phyloP scores from a whole-genome alignment of 2,888 invertebrate species.

The Spodoptera littoralis region DNA sequence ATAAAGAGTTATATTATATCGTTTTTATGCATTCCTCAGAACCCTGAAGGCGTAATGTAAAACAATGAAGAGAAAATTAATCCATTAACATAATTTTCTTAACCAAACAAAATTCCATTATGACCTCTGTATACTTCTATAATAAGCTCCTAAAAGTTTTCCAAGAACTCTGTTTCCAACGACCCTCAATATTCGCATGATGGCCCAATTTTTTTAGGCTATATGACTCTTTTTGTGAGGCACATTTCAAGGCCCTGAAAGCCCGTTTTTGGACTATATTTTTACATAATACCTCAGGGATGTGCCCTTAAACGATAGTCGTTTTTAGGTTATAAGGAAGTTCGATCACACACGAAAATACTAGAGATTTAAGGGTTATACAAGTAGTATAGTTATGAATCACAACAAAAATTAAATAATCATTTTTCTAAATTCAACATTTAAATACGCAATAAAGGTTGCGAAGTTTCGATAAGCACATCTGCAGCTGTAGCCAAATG shows the following conservation, averaged over 20 bases:
- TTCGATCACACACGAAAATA: not conserved
- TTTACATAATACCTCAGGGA: slow-evolving; percentile 17
- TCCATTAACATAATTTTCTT: too few species aligned
- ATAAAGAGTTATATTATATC: too few species aligned
- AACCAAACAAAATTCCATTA: slow-evolving; percentile 8
- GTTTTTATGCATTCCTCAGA: too few species aligned
- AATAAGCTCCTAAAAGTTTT: slow-evolving; percentile 8
- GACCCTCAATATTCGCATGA: slow-evolving; percentile 27
- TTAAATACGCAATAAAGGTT: too few species aligned
- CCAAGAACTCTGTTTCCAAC: slow-evolving; percentile 17
- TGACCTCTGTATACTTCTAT: slow-evolving; percentile 2
- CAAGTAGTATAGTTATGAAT: slow-evolving; percentile 5
- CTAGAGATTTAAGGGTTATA: not conserved
- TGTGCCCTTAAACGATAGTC: slow-evolving; percentile 20
- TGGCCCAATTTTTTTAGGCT: slow-evolving; percentile 11
- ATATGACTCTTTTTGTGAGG: slow-evolving; percentile 18
- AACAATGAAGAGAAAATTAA: too few species aligned
- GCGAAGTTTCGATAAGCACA: too few species aligned
- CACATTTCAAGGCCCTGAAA: slow-evolving; percentile 30
- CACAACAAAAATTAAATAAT: too few species aligned
- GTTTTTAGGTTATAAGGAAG: slow-evolving; percentile 19
- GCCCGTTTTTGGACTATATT: slow-evolving; percentile 19
- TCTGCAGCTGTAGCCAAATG: too few species aligned
- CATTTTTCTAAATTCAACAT: too few species aligned
- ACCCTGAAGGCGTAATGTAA: too few species aligned